phyloP scores from a whole-genome alignment of 2,113 vertebrate genomes.

The Notarius lentiginosus region DNA sequence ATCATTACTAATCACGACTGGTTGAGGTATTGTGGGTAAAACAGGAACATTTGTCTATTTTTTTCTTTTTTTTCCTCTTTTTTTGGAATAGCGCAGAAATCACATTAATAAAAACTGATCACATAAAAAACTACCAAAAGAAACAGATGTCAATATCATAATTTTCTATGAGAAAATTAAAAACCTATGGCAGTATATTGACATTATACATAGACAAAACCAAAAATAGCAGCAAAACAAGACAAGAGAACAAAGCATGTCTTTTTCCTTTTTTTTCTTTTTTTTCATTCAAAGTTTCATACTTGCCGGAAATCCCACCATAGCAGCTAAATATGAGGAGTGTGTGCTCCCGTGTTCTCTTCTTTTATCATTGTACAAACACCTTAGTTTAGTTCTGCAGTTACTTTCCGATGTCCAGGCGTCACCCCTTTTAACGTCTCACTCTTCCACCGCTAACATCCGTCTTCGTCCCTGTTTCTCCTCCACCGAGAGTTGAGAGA shows the following conservation, averaged over 20 bases:
- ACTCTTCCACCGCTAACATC: slow-evolving; percentile 68
- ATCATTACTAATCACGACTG: slow-evolving; percentile 76
- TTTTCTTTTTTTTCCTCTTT: slow-evolving; percentile 75
- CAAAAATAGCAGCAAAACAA: slow-evolving; percentile 97
- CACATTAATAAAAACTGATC: slow-evolving; percentile 88
- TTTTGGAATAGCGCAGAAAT: slow-evolving; percentile 92
- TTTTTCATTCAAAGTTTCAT: slow-evolving; percentile 65
- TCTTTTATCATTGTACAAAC: slow-evolving; percentile 75
- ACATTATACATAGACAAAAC: slow-evolving; percentile 84
- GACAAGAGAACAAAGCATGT: slow-evolving; percentile 85
- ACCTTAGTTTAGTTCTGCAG: slow-evolving; percentile 76
- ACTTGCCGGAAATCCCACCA: slow-evolving; percentile 85
- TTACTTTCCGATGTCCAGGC: slow-evolving; percentile 74
- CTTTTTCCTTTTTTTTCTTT: slow-evolving; percentile 71
- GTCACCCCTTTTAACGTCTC: slow-evolving; percentile 66
- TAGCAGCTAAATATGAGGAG: slow-evolving; percentile 90
- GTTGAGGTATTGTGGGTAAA: slow-evolving; percentile 94
- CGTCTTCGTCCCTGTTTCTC: slow-evolving; percentile 67
- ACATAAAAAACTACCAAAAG: slow-evolving; percentile 83
- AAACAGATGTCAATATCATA: slow-evolving; percentile 83
- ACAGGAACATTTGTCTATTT: slow-evolving; percentile 77
- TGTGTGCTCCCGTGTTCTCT: slow-evolving; percentile 71
- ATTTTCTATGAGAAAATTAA: slow-evolving; percentile 97
- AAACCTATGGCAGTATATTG: slow-evolving; percentile 88
- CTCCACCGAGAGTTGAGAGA: slow-evolving; percentile 65